Conservation (phyloP, 1,140 invertebrate genomes). For the Penaeus vannamei region DNA sequence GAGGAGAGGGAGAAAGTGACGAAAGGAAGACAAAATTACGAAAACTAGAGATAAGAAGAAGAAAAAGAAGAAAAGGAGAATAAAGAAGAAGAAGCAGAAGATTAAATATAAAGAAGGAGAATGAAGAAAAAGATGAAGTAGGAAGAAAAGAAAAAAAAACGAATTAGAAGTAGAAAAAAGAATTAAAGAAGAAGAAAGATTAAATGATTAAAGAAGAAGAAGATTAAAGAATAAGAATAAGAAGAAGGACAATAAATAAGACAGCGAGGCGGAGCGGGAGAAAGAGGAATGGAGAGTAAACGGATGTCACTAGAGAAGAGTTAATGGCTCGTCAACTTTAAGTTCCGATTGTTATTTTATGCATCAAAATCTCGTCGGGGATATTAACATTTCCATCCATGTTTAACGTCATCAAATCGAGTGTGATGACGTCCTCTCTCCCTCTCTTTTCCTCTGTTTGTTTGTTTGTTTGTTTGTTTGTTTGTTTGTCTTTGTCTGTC, state of each 20-base stretch:
- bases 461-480: too few relatives aligned
- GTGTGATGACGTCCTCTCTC: too few relatives aligned
- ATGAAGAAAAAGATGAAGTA: background rate
- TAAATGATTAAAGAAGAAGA: background rate
- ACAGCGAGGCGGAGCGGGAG: too few relatives aligned
- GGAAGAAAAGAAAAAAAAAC: background rate
- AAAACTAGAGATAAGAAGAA: background rate
- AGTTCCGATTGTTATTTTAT: too few relatives aligned
- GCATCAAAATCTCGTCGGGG: too few relatives aligned
- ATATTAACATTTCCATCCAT: too few relatives aligned
- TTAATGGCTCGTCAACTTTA: too few relatives aligned
- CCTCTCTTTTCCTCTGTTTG: too few relatives aligned
- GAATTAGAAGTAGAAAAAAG: background rate
- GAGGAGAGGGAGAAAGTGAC: background rate
- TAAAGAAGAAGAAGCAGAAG: background rate
- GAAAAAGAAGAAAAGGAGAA: background rate
- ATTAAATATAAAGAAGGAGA: background rate
- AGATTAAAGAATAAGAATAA: background rate
- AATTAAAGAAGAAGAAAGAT: background rate
- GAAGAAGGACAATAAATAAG: background rate
- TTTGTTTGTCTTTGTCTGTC: too few relatives aligned
- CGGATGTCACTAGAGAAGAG: too few relatives aligned
- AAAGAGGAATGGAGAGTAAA: too few relatives aligned
- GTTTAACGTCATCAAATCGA: too few relatives aligned
- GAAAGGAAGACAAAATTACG: background rate